These are phyloP conservation scores for Tetramorium simillimum DNA, from an alignment of 1,140 invertebrate species.

Conservation along the genomic window DNA sequence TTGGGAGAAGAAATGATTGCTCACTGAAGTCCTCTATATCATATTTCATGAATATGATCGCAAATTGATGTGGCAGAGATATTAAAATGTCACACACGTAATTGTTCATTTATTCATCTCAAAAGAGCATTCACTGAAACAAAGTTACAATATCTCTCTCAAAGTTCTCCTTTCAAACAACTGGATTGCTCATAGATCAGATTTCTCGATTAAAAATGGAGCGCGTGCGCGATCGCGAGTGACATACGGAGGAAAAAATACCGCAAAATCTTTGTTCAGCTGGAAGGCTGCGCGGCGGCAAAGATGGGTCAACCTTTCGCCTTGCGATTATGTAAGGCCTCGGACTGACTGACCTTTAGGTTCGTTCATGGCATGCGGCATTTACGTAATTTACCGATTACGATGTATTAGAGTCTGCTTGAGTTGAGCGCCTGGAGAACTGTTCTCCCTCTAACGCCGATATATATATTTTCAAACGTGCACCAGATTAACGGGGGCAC, in stretches of 20 bases:
- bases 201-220: neutral
- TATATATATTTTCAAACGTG: constrained; percentile 62
- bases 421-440: constrained; percentile 70
- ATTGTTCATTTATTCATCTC: neutral
- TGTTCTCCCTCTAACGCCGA: constrained; percentile 70
- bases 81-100: neutral
- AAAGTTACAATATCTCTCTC: neutral
- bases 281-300: constrained; percentile 69
- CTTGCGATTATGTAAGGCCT: constrained; percentile 78
- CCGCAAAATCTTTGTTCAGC: constrained; percentile 72
- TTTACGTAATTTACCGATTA: constrained; percentile 79
- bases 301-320: constrained; percentile 79
- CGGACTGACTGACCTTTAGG: constrained; percentile 78
- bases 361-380: constrained; percentile 79
- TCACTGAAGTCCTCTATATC: neutral
- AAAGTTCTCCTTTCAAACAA: neutral
- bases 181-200: neutral
- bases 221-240: neutral
- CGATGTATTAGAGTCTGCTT: constrained; percentile 76
- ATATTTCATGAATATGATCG: neutral
- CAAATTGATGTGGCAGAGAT: neutral
- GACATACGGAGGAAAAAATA: constrained; percentile 51
- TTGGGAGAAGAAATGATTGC: neutral
- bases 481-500: constrained; percentile 13
- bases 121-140: neutral